Evolutionary conservation across 2,113 vertebrate species (phyloP).

Genomic region (Zosterops japonicus): DNA sequence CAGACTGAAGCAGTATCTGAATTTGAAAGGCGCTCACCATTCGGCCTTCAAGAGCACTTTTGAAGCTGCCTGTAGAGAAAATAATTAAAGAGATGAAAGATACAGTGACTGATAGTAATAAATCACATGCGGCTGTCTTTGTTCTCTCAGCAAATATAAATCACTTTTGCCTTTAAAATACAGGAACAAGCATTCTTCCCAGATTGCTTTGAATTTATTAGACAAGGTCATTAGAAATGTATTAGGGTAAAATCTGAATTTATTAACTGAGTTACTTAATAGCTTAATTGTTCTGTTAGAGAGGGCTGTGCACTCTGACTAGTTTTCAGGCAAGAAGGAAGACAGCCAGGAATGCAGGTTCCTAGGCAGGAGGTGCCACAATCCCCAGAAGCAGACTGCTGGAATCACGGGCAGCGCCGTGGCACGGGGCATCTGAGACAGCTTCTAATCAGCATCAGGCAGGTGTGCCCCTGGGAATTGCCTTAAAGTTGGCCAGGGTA

Average conservation of each 20-base stretch:
- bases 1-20: neutral
- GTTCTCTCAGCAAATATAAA: constrained; percentile 57
- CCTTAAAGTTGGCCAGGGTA: neutral
- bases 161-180: constrained; percentile 63
- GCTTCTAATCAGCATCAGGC: constrained; percentile 71
- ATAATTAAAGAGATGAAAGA: constrained; percentile 68
- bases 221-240: constrained; percentile 65
- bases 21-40: neutral
- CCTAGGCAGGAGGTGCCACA: neutral
- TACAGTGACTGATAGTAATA: constrained; percentile 65
- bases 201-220: constrained; percentile 62
- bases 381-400: neutral
- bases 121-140: constrained; percentile 42
- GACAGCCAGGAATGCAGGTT: neutral
- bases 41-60: constrained; percentile 49
- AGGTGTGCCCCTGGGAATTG: constrained; percentile 64
- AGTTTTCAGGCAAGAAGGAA: neutral
- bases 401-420: neutral
- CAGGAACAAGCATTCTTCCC: constrained; percentile 50
- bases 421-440: constrained; percentile 10
- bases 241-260: constrained; percentile 61
- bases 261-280: constrained; percentile 58
- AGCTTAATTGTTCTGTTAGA: constrained; percentile 48
- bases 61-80: constrained; percentile 50
- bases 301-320: neutral